Evolutionary conservation across 53 echinoderm and acorn worm genomes (phyloP).

Genomic region (Glandiceps talaboti): DNA sequence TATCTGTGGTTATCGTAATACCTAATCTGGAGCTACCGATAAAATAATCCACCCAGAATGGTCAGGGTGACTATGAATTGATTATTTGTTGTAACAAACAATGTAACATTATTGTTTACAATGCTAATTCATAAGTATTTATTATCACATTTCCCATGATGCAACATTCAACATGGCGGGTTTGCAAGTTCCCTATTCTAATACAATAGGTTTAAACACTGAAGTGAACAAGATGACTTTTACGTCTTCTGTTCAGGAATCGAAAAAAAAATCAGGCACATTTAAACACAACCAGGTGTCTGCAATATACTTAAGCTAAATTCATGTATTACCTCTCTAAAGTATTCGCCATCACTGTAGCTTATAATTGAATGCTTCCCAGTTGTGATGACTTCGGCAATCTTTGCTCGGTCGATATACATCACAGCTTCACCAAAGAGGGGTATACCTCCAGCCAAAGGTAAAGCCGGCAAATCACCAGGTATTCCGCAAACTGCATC

Average conservation of each 20-base stretch:
- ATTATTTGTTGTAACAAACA: too few species aligned
- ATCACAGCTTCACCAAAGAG: not conserved
- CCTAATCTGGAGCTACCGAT: too few species aligned
- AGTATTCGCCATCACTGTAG: not conserved
- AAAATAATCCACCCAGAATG: too few species aligned
- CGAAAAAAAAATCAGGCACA: not conserved
- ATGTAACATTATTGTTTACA: too few species aligned
- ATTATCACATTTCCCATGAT: too few species aligned
- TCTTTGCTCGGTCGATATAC: not conserved
- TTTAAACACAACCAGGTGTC: not conserved
- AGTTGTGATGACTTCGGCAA: not conserved
- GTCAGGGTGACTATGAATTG: too few species aligned
- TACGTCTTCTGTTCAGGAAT: not conserved
- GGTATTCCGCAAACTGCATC: not conserved
- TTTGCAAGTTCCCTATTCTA: too few species aligned
- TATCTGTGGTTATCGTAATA: too few species aligned
- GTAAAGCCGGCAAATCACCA: not conserved
- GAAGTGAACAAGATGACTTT: not conserved
- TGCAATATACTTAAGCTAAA: too few species aligned
- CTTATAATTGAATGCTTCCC: not conserved
- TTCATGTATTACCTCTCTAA: not conserved
- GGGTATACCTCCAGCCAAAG: not conserved
- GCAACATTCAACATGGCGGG: too few species aligned
- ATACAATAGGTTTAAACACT: too few species aligned
- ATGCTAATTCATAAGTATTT: too few species aligned